Percentiles rank a stretch among this genome's conserved stretches.
phyloP scores from a whole-genome alignment of 2,113 vertebrate genomes.

The Jaculus jaculus region DNA sequence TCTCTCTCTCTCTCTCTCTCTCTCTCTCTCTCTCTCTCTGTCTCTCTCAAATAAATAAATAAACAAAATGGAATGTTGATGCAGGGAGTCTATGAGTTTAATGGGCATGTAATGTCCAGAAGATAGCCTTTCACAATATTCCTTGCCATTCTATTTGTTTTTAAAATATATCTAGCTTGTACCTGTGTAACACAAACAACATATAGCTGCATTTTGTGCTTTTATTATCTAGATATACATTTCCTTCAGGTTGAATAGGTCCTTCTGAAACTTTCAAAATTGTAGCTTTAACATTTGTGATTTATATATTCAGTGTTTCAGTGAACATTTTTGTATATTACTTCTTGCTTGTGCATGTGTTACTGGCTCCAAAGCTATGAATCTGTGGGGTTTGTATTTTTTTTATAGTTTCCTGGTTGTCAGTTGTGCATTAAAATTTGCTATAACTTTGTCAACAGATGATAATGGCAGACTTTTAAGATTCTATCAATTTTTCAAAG shows the following conservation, averaged over 20 bases:
- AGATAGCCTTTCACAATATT: no score
- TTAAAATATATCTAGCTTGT: background rate
- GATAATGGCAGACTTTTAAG: background rate
- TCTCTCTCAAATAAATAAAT: no score
- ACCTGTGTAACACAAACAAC: background rate
- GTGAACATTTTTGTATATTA: background rate
- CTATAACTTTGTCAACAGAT: background rate
- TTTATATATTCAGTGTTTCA: background rate
- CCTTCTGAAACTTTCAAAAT: background rate
- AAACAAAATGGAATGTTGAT: no score
- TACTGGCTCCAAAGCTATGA: background rate
- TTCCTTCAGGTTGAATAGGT: background rate
- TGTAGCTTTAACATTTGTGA: background rate
- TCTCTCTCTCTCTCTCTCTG: no score
- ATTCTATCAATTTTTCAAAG: no score
- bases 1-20: no score
- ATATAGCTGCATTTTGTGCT: background rate
- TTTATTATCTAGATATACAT: background rate
- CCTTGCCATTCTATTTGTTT: no score
- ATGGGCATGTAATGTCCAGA: no score
- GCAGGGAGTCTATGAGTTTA: no score
- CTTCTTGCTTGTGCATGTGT: background rate
- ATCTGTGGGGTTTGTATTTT: background rate
- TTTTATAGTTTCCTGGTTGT: background rate
- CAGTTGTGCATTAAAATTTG: background rate